Conservation (phyloP, 2,113 vertebrate species). For the Sinocyclocheilus rhinocerous region DNA sequence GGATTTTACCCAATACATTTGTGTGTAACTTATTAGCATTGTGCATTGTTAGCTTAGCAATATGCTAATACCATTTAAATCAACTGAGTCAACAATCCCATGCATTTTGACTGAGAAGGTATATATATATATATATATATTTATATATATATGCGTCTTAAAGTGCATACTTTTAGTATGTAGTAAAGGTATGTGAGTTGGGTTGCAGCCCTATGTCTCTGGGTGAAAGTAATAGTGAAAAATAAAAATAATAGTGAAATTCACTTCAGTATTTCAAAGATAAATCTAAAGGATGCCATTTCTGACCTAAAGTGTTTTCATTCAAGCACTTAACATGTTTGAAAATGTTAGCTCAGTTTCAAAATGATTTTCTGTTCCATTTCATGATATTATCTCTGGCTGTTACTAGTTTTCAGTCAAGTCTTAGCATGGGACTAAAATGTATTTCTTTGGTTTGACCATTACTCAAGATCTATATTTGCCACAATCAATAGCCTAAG, state of each 20-base stretch:
- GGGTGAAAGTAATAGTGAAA: too few relatives aligned
- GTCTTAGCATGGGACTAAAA: neutral
- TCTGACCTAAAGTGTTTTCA: neutral
- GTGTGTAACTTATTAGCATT: too few relatives aligned
- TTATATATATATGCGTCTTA: too few relatives aligned
- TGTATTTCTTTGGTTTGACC: slow-evolving; percentile 10
- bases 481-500: slow-evolving; percentile 1
- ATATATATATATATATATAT: too few relatives aligned
- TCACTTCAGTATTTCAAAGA: neutral
- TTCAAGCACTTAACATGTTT: neutral
- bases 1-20: neutral
- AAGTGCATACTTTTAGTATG: neutral
- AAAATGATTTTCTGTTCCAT: neutral
- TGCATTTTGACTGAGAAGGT: too few relatives aligned
- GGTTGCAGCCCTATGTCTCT: neutral
- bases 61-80: neutral
- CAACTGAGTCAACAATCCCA: neutral
- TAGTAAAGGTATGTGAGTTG: neutral
- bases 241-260: too few relatives aligned
- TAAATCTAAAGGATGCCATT: neutral
- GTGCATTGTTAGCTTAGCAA: neutral
- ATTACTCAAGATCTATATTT: slow-evolving; percentile 30
- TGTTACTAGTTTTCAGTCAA: neutral
- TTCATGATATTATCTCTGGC: neutral
- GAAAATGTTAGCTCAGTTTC: neutral